Conservation (phyloP, 2,888 invertebrate species). For the Drosophila fulvimacula region DNA sequence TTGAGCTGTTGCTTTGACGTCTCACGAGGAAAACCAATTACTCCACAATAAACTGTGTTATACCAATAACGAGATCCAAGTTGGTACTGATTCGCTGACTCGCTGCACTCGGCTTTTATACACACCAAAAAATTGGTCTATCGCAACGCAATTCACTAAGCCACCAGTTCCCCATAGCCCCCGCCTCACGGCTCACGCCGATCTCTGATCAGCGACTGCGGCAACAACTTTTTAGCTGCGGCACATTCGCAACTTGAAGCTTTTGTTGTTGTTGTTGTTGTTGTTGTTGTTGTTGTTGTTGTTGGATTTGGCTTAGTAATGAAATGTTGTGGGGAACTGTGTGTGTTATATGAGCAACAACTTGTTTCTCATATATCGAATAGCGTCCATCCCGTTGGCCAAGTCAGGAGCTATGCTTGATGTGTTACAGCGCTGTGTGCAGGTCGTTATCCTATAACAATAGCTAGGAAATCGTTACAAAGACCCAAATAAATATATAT, state of each 20-base stretch:
- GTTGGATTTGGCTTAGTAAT: constrained; percentile 70
- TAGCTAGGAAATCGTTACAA: constrained; percentile 70
- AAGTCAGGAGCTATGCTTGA: constrained; percentile 46
- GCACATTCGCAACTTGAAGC: constrained; percentile 70
- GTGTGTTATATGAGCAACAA: constrained; percentile 78
- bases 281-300: constrained; percentile 19
- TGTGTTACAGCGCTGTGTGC: constrained; percentile 60
- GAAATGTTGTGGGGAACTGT: constrained; percentile 69
- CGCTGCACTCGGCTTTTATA: constrained; percentile 83
- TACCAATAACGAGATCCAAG: constrained; percentile 85
- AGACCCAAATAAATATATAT: constrained; percentile 52
- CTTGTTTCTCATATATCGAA: constrained; percentile 66
- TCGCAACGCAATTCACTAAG: constrained; percentile 74
- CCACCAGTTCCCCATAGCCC: background rate
- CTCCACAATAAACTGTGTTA: constrained; percentile 80
- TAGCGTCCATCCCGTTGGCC: constrained; percentile 35
- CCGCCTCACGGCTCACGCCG: background rate
- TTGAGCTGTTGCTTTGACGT: constrained; percentile 84
- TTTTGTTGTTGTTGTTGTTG: constrained; percentile 24
- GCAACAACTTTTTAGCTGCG: constrained; percentile 31
- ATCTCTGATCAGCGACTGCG: constrained; percentile 10
- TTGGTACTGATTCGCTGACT: constrained; percentile 84
- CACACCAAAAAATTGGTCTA: constrained; percentile 82
- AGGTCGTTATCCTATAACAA: constrained; percentile 76
- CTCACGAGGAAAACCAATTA: constrained; percentile 81